phyloP scores from a whole-genome alignment of 2,113 vertebrate species.

The Charadrius vociferus region DNA sequence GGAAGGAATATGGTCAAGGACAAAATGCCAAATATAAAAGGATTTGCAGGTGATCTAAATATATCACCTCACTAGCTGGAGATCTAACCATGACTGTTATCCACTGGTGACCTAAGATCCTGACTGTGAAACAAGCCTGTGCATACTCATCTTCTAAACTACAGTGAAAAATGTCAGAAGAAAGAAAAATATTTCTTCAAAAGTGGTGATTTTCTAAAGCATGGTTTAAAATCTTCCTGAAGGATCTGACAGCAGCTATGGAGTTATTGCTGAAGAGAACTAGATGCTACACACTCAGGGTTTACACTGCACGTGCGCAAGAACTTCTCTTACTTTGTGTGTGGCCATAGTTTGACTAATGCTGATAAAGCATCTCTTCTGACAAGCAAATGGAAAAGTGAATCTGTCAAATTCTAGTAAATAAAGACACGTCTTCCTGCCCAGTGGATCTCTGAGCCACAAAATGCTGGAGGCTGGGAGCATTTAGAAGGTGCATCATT shows the following conservation, averaged over 20 bases:
- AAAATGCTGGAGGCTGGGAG: neutral
- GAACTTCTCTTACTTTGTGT: neutral
- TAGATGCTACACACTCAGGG: neutral
- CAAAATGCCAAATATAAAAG: neutral
- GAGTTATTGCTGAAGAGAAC: neutral
- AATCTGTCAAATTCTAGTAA: neutral
- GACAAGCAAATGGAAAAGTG: neutral
- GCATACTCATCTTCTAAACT: neutral
- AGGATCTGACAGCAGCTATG: neutral
- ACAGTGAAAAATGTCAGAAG: neutral
- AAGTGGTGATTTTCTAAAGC: neutral
- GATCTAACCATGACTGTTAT: neutral
- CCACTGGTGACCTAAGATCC: neutral
- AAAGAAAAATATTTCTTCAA: neutral
- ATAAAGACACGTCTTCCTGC: fast-evolving
- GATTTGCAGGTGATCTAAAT: neutral
- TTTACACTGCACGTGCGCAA: neutral
- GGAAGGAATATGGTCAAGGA: neutral
- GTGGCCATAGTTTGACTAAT: neutral
- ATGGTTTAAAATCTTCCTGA: neutral
- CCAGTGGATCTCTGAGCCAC: neutral
- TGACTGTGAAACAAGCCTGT: neutral
- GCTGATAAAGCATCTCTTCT: neutral
- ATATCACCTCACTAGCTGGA: neutral
- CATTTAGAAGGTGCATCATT: neutral